A percentile compares a stretch with the other conserved stretches of the same genome.
Evolutionary conservation across 2,888 invertebrate species (phyloP).

Genomic region (Clostera curtula): DNA sequence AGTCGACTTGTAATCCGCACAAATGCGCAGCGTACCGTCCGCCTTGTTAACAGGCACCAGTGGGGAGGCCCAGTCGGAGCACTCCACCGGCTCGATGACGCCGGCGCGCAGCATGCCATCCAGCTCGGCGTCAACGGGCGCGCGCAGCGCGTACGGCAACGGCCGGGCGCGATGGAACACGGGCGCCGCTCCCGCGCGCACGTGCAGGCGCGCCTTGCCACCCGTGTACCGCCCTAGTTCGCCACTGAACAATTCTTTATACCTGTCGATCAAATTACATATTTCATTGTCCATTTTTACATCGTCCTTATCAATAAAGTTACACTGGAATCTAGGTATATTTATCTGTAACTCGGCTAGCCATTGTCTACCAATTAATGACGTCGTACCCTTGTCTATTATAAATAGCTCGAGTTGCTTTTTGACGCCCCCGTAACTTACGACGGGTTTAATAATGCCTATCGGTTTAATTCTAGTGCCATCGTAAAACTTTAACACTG

Average conservation of each 20-base stretch:
- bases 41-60: conserved; percentile 7
- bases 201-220: not conserved
- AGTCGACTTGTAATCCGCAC: conserved; percentile 9
- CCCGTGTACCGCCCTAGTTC: not conserved
- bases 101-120: conserved; percentile 2
- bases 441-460: not conserved
- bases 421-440: not conserved
- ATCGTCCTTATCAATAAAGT: not conserved
- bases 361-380: conserved; percentile 1
- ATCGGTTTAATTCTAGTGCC: not conserved
- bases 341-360: not conserved
- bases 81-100: conserved; percentile 3
- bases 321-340: not conserved
- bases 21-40: conserved; percentile 7
- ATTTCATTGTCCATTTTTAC: not conserved
- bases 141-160: conserved; percentile 2
- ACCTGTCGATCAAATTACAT: conserved; percentile 2
- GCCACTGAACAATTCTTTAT: not conserved
- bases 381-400: conserved; percentile 1
- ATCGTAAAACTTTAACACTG: not conserved
- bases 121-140: conserved; percentile 2
- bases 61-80: conserved; percentile 7
- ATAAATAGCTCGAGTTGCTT: conserved; percentile 2
- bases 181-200: not conserved
- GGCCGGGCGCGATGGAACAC: conserved; percentile 2